Evolutionary conservation across 2,797 vertebrate genomes (phyloP).

Genomic region (Gymnoscopelus braueri): DNA sequence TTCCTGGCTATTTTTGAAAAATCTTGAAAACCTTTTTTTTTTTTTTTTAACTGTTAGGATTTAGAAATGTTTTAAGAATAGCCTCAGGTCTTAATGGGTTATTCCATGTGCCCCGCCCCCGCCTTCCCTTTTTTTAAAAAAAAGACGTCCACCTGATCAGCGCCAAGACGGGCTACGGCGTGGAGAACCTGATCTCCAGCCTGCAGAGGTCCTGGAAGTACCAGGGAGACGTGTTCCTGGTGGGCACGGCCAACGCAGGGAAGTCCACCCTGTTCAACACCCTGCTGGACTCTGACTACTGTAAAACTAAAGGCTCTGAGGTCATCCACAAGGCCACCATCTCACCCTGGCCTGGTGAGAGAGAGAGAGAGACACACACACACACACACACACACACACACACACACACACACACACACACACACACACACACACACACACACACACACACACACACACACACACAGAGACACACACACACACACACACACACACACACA

Average conservation of each 20-base stretch:
- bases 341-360: constrained; percentile 91
- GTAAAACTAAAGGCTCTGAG: constrained; percentile 85
- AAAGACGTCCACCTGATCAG: constrained; percentile 89
- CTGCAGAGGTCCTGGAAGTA: constrained; percentile 90
- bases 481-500: too few relatives aligned
- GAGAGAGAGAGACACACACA: not conserved
- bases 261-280: constrained; percentile 95
- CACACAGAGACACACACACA: too few relatives aligned
- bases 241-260: constrained; percentile 89
- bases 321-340: constrained; percentile 87
- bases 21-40: too few relatives aligned
- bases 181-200: constrained; percentile 86
- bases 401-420: too few relatives aligned
- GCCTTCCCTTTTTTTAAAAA: constrained; percentile 51
- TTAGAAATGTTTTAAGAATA: too few relatives aligned
- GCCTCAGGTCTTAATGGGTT: too few relatives aligned
- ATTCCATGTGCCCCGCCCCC: too few relatives aligned
- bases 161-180: constrained; percentile 92
- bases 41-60: too few relatives aligned
- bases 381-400: too few relatives aligned
- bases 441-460: too few relatives aligned
- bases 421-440: too few relatives aligned
- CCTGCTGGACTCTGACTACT: constrained; percentile 90
- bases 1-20: too few relatives aligned
- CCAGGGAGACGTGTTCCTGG: constrained; percentile 89